Conservation (phyloP, 92 coral and sea anemone genomes). For the Actinernus sp. region DNA sequence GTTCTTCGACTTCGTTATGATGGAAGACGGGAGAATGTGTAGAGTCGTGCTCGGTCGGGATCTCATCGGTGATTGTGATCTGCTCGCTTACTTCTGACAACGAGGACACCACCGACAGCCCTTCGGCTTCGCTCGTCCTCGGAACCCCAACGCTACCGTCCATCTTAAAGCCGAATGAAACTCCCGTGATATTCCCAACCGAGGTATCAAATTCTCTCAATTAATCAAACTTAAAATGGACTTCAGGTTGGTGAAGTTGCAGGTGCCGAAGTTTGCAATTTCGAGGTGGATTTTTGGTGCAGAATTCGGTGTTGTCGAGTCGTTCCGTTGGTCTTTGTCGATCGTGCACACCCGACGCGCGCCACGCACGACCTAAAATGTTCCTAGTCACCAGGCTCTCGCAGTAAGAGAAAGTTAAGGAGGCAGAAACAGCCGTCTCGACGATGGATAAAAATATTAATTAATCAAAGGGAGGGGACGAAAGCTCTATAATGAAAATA, state of each 20-base stretch:
- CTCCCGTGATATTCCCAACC: not conserved
- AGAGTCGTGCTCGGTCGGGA: constrained; percentile 99
- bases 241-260: not conserved
- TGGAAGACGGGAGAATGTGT: constrained; percentile 70
- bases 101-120: constrained; percentile 98
- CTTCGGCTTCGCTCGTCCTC: constrained; percentile 89
- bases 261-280: not conserved
- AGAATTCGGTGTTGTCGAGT: not conserved
- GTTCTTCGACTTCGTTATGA: constrained; percentile 71
- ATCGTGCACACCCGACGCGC: constrained; percentile 14
- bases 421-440: too few species aligned
- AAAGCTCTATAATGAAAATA: too few species aligned
- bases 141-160: constrained; percentile 95
- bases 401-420: too few species aligned
- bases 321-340: constrained; percentile 4
- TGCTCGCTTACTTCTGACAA: constrained; percentile 99
- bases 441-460: too few species aligned
- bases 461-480: too few species aligned
- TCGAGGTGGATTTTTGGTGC: not conserved
- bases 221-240: too few species aligned
- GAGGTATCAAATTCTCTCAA: not conserved
- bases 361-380: not conserved
- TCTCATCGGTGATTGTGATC: constrained; percentile 99
- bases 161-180: constrained; percentile 53
- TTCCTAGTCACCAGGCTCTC: constrained; percentile 2